Conservation (phyloP, 2,113 vertebrate species). For the Thunnus thynnus region DNA sequence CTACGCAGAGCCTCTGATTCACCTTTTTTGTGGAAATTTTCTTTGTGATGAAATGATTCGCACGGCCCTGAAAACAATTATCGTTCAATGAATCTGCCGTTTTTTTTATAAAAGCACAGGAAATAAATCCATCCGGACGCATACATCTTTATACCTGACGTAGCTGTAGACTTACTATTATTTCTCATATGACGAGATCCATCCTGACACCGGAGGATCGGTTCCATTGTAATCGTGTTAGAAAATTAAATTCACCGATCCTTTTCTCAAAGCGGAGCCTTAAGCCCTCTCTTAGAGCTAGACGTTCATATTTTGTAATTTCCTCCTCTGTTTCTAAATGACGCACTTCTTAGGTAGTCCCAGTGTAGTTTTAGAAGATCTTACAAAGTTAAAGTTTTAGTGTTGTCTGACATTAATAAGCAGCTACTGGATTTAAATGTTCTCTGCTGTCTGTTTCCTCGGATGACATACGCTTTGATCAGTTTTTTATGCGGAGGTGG, state of each 20-base stretch:
- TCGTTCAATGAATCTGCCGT: background rate
- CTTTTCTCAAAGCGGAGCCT: too few relatives aligned
- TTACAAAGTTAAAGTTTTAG: constrained; percentile 7
- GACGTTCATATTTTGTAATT: constrained; percentile 15
- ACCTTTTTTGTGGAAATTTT: constrained; percentile 5
- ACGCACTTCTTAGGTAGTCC: constrained; percentile 1
- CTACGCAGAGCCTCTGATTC: constrained; percentile 32
- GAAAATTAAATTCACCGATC: background rate
- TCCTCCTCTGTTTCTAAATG: background rate
- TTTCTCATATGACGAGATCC: background rate
- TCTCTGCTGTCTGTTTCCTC: constrained; percentile 29
- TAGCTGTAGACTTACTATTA: background rate
- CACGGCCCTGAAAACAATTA: constrained; percentile 6
- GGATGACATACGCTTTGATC: constrained; percentile 44
- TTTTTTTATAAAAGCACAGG: background rate
- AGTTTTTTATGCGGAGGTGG: constrained; percentile 43
- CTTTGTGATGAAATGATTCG: constrained; percentile 12
- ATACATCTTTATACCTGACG: background rate
- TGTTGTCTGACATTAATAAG: constrained; percentile 34
- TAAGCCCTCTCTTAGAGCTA: background rate
- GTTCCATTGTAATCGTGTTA: background rate
- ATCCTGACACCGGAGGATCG: background rate
- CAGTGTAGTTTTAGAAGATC: background rate
- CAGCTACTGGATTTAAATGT: constrained; percentile 33
- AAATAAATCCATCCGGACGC: background rate